Evolutionary conservation across 2,113 vertebrate species (phyloP).

Genomic region (human (Homo sapiens)): DNA sequence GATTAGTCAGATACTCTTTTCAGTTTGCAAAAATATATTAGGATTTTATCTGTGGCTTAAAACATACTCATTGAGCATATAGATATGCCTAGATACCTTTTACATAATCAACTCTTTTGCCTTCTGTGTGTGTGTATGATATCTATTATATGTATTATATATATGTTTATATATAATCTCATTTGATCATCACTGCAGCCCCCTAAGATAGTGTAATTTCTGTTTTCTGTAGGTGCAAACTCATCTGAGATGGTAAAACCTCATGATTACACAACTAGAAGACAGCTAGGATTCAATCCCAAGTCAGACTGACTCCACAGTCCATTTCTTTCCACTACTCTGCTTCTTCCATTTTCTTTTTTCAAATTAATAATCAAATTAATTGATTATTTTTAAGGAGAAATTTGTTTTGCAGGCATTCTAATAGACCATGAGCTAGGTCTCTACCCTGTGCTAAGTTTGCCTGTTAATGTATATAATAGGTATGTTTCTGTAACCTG

Average conservation of each 20-base stretch:
- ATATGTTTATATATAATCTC: neutral
- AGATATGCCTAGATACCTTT: neutral
- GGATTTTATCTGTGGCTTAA: neutral
- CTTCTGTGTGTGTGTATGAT: neutral
- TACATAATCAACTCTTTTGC: neutral
- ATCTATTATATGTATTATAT: too few species aligned
- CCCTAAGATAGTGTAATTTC: neutral
- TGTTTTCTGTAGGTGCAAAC: neutral
- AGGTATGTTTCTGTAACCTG: neutral
- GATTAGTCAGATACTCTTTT: neutral
- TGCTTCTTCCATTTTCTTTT: constrained; percentile 32
- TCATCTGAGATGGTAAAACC: neutral
- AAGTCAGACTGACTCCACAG: neutral
- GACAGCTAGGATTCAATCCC: neutral
- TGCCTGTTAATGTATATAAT: neutral
- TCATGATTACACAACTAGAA: neutral
- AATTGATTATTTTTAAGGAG: constrained; percentile 23
- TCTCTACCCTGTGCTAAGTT: neutral
- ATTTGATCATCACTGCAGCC: neutral
- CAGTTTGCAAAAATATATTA: neutral
- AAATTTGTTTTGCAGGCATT: neutral
- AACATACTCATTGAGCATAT: neutral
- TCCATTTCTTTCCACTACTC: neutral
- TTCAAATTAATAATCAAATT: constrained; percentile 37
- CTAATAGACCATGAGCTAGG: neutral